These are phyloP conservation scores for Peromyscus leucopus DNA, from an alignment of 2,113 vertebrate genomes.

Conservation along the genomic window DNA sequence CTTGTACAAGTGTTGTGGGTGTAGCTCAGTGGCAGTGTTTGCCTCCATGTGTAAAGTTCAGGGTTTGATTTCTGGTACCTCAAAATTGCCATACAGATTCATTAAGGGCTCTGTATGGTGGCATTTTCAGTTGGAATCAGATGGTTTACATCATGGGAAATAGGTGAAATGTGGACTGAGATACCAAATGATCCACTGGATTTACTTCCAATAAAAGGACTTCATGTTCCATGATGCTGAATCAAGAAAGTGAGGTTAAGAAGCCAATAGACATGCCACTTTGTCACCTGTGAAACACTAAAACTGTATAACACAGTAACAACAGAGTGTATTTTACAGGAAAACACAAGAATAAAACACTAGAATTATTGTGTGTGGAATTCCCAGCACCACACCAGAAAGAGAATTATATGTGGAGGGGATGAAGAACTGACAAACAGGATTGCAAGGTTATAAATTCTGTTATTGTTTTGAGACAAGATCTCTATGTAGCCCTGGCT, in stretches of 20 bases:
- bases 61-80: background rate
- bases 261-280: background rate
- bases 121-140: background rate
- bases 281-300: background rate
- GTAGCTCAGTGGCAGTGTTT: background rate
- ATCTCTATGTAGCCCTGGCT: background rate
- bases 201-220: background rate
- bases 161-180: background rate
- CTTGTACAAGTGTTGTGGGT: background rate
- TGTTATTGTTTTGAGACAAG: background rate
- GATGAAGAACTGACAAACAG: slow-evolving; percentile 2
- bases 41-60: background rate
- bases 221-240: background rate
- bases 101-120: background rate
- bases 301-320: background rate
- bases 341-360: background rate
- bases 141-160: background rate
- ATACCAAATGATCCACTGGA: background rate
- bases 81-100: background rate
- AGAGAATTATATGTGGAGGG: background rate
- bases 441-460: background rate
- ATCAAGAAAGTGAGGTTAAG: background rate
- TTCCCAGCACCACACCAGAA: background rate
- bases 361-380: background rate
- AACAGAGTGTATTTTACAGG: background rate